Evolutionary conservation across 2,888 invertebrate species (phyloP).

Genomic region (Brachyopa scutellaris): DNA sequence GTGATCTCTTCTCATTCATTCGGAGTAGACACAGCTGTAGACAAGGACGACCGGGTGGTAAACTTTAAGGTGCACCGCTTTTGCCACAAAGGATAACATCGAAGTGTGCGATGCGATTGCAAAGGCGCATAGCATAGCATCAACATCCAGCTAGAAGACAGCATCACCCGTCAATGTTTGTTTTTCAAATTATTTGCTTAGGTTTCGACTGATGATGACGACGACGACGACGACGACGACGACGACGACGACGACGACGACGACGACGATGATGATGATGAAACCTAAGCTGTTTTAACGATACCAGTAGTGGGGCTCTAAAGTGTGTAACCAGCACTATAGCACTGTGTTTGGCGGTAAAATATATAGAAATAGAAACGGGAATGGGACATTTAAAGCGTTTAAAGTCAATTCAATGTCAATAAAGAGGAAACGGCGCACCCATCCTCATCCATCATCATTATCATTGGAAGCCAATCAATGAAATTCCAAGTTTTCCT

Average conservation of each 20-base stretch:
- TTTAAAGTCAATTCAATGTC: conserved; percentile 67
- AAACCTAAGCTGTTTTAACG: conserved; percentile 68
- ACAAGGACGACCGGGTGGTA: conserved; percentile 4
- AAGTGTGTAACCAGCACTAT: conserved; percentile 64
- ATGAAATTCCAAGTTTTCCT: conserved; percentile 61
- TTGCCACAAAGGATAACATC: conserved; percentile 70
- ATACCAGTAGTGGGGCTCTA: conserved; percentile 40
- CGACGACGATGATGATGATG: conserved; percentile 47
- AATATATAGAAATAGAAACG: no score
- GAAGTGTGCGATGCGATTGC: conserved; percentile 68
- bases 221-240: conserved; percentile 45
- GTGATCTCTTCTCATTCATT: conserved; percentile 66
- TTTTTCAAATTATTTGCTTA: conserved; percentile 73
- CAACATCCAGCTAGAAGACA: conserved; percentile 5
- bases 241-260: conserved; percentile 52
- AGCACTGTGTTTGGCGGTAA: no score
- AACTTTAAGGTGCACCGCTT: conserved; percentile 71
- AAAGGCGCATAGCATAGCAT: conserved; percentile 38
- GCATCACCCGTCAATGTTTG: conserved; percentile 68
- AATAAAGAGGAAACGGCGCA: conserved; percentile 38
- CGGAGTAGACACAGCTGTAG: conserved; percentile 7
- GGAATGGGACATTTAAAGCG: conserved; percentile 64
- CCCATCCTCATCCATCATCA: conserved; percentile 24
- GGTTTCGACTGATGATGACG: conserved; percentile 68
- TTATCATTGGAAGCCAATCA: conserved; percentile 73